Conservation (phyloP, 2,888 invertebrate species). For the Rotaria socialis region DNA sequence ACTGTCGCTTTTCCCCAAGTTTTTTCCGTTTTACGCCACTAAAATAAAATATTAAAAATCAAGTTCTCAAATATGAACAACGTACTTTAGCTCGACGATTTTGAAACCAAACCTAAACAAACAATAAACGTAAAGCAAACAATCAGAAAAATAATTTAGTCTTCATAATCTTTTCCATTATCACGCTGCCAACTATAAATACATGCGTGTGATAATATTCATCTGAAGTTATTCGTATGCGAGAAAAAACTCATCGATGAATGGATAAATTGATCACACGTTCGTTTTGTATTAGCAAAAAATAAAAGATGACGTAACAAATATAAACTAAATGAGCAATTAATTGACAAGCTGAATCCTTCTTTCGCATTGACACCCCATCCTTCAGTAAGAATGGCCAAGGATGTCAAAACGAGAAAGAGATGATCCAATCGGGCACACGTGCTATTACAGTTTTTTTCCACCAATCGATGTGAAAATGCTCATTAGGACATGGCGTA, state of each 20-base stretch:
- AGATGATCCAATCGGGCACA: background rate
- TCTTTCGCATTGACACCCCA: slow-evolving; percentile 5
- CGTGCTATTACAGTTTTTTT: background rate
- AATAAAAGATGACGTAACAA: background rate
- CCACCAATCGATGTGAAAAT: background rate
- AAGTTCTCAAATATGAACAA: background rate
- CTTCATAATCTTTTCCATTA: background rate
- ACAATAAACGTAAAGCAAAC: too few relatives aligned
- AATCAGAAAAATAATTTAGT: too few relatives aligned
- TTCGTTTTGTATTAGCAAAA: background rate
- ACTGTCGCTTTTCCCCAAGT: slow-evolving; percentile 98
- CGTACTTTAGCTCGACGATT: slow-evolving; percentile 74
- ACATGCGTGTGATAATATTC: background rate
- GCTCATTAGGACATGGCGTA: background rate
- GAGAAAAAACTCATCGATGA: slow-evolving; percentile 14
- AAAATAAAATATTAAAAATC: background rate
- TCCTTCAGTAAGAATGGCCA: background rate
- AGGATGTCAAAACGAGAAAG: slow-evolving; percentile 5
- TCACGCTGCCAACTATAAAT: background rate
- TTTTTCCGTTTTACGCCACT: slow-evolving; percentile 97
- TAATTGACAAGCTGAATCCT: background rate
- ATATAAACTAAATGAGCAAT: slow-evolving; percentile 20
- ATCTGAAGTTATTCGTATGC: background rate
- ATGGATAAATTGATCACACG: background rate
- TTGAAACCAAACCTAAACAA: slow-evolving; percentile 90